phyloP scores from a whole-genome alignment of 1,140 invertebrate genomes.

The Eurosta solidaginis region DNA sequence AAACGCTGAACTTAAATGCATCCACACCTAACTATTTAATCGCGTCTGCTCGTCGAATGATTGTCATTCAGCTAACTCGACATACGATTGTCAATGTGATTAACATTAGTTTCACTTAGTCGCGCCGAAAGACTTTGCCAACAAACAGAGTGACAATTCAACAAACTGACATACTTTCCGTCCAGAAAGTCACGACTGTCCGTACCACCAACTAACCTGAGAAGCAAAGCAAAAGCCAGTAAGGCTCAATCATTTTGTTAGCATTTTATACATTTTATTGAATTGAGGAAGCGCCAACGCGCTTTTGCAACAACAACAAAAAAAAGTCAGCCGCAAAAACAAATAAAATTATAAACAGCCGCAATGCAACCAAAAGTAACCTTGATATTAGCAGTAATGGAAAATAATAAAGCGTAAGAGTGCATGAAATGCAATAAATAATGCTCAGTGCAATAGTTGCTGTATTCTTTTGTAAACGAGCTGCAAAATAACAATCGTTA shows the following conservation, averaged over 20 bases:
- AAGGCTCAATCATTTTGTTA: background rate
- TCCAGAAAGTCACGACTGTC: no score
- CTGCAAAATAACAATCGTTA: no score
- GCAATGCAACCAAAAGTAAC: background rate
- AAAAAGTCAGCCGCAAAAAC: background rate
- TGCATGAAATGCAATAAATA: no score
- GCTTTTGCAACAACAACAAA: background rate
- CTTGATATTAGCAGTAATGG: background rate
- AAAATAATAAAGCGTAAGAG: background rate
- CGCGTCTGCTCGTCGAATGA: background rate
- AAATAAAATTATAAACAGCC: background rate
- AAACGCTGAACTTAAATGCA: no score
- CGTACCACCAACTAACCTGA: conserved; percentile 8
- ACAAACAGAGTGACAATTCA: background rate
- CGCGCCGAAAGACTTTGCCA: conserved; percentile 35
- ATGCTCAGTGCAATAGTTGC: no score
- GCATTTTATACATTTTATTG: background rate
- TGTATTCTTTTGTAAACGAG: no score
- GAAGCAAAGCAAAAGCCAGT: background rate
- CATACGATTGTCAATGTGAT: conserved; percentile 4
- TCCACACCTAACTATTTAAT: background rate
- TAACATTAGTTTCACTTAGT: conserved; percentile 35
- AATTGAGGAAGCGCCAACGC: background rate
- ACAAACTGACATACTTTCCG: background rate
- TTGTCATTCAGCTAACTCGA: background rate